A percentile compares a stretch with the other conserved stretches of the same genome.
These are phyloP conservation scores for Scortum barcoo DNA, from an alignment of 2,113 vertebrate genomes.

Conservation along the genomic window DNA sequence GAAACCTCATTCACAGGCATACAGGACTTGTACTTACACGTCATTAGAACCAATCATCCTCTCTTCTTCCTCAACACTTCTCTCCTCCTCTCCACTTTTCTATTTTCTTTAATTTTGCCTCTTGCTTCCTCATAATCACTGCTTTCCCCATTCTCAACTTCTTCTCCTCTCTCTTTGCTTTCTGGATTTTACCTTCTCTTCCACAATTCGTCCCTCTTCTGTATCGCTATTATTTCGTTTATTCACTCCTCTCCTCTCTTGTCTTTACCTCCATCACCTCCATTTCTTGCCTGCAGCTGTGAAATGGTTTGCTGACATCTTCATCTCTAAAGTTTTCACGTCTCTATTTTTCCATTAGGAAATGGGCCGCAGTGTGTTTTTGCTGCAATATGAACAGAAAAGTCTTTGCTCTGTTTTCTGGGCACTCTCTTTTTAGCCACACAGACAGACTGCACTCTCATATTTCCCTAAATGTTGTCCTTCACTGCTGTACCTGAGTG, in stretches of 20 bases:
- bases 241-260: neutral
- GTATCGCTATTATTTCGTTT: neutral
- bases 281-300: neutral
- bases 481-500: neutral
- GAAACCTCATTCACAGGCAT: constrained; percentile 6
- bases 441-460: neutral
- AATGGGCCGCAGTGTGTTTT: neutral
- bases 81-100: neutral
- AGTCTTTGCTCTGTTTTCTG: neutral
- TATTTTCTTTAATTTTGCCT: neutral
- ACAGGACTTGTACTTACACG: neutral
- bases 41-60: constrained; percentile 16
- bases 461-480: neutral
- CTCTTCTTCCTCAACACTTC: neutral
- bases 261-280: neutral
- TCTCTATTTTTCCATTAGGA: constrained; percentile 4
- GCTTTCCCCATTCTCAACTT: neutral
- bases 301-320: neutral
- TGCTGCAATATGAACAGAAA: neutral
- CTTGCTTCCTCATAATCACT: neutral
- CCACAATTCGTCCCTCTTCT: too few species aligned
- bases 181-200: neutral
- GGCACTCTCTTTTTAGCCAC: neutral
- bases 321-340: neutral
- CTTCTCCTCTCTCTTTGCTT: neutral